A percentile compares a stretch with the other conserved stretches of the same genome.
phyloP scores from a whole-genome alignment of 2,113 vertebrate species.

The Carassius gibelio region DNA sequence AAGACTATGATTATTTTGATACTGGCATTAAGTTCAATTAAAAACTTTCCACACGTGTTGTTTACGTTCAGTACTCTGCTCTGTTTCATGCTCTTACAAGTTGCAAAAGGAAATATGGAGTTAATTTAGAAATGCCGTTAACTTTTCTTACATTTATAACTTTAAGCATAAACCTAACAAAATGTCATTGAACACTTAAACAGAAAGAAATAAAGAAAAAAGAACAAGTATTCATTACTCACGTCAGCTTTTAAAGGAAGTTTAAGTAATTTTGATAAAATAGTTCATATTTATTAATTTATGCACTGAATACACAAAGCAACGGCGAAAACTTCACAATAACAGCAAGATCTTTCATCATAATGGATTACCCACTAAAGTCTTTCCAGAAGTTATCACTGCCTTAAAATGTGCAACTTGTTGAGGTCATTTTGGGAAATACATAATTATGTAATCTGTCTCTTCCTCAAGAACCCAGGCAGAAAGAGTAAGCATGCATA shows the following conservation, averaged over 20 bases:
- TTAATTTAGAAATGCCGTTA: too few relatives aligned
- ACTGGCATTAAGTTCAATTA: not conserved
- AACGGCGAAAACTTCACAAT: not conserved
- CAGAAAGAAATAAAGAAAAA: not conserved
- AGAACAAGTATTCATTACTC: not conserved
- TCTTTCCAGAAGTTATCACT: not conserved
- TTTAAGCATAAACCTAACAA: not conserved
- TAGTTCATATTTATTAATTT: not conserved
- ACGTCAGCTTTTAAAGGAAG: not conserved
- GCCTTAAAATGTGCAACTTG: not conserved
- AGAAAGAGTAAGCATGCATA: not conserved
- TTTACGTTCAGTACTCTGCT: too few relatives aligned
- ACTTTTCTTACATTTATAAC: too few relatives aligned
- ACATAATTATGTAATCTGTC: not conserved
- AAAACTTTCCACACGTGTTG: not conserved
- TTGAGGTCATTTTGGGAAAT: not conserved
- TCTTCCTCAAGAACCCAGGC: not conserved
- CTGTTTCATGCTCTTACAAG: too few relatives aligned
- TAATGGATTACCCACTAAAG: not conserved
- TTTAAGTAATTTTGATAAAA: not conserved
- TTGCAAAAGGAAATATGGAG: too few relatives aligned
- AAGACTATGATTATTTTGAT: not conserved
- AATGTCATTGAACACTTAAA: not conserved
- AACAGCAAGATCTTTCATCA: not conserved
- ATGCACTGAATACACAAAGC: not conserved